Conservation (phyloP, 1,140 invertebrate genomes). For the Drosophila subobscura region DNA sequence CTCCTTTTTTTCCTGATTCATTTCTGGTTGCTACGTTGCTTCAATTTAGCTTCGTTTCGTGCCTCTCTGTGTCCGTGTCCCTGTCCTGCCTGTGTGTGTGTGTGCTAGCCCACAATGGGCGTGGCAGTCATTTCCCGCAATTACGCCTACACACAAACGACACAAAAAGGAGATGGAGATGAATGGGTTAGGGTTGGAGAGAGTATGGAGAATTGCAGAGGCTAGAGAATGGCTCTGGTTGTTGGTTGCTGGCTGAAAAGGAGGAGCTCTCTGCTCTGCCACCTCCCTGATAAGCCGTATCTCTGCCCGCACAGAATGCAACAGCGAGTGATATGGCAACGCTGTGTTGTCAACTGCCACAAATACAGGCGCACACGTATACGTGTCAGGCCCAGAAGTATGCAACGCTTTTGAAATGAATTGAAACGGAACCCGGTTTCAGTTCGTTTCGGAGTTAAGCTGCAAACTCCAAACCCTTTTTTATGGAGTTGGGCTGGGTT, state of each 20-base stretch:
- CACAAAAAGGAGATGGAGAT: constrained; percentile 21
- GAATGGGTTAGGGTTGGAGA: constrained; percentile 6
- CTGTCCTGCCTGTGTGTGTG: constrained; percentile 17
- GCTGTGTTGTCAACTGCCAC: constrained; percentile 18
- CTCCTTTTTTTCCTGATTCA: constrained; percentile 18
- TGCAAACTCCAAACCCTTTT: no score
- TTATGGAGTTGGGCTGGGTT: not conserved
- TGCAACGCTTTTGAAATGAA: constrained; percentile 53
- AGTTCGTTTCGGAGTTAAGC: not conserved
- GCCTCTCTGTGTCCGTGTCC: constrained; percentile 21
- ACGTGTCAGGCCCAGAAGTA: constrained; percentile 56
- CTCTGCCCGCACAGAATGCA: constrained; percentile 11
- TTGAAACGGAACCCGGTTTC: not conserved
- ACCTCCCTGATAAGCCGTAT: constrained; percentile 43
- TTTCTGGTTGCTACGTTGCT: constrained; percentile 61
- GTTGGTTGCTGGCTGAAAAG: no score
- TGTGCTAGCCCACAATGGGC: constrained; percentile 72
- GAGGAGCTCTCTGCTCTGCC: no score
- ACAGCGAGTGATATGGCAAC: constrained; percentile 32
- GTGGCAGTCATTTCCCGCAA: constrained; percentile 79
- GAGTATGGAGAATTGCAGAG: constrained; percentile 9
- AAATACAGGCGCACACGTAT: constrained; percentile 20
- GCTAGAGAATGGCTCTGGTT: not conserved
- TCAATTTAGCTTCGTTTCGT: constrained; percentile 32
- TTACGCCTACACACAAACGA: constrained; percentile 70